Evolutionary conservation across 2,888 invertebrate genomes (phyloP), one percentile per base, ranked within the genome.

Genomic region (Chelonus formosanus): DNA sequence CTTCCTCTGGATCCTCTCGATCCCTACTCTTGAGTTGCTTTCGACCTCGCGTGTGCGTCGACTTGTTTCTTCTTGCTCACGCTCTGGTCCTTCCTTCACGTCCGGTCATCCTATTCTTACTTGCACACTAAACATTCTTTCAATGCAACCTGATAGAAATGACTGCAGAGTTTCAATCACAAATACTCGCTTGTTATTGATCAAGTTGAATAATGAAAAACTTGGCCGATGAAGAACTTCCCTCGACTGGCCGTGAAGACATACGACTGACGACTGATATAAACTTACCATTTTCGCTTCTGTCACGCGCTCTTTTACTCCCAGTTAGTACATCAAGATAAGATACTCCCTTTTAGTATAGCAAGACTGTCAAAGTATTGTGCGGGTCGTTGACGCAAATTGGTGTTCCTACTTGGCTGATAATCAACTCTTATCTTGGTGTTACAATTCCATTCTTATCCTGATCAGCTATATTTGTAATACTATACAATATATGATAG

Each of bases 21-120:
- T 55, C 70, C 68, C 52, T 63, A 43, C 56, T 63, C 50, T 62
- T 57, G 55, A 53, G 55, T 53, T 63, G 36, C 63, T 50, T 57
- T 35, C 52, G 45, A 52, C 48, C 56, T 34, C 53, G 55, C 50
- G 62, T 55, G 53, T 64, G 66, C 62, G 62, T 58, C 31, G n/a
- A 34, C 10, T 40, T 47, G 45, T 31, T 43, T 59, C 58, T 59
- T 20, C n/a, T 10, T 3, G 36, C 10, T 36, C 54, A 54, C 36
- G 5, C 5, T 10, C 36, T 10, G n/a, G 6, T 3, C 5, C 52
- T 4, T 40, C 40, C 40, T 40, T 40, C 6, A 40, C 6, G 40
- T 40, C 40, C 40, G 40, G 40, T 40, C 40, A 2, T 40, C 6
- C 40, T 40, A 40, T 40, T 40, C 6, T 40, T 6, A 40, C 40